These are phyloP conservation scores for Macroglossus sobrinus DNA, from an alignment of 2,113 vertebrate genomes.

Conservation along the genomic window DNA sequence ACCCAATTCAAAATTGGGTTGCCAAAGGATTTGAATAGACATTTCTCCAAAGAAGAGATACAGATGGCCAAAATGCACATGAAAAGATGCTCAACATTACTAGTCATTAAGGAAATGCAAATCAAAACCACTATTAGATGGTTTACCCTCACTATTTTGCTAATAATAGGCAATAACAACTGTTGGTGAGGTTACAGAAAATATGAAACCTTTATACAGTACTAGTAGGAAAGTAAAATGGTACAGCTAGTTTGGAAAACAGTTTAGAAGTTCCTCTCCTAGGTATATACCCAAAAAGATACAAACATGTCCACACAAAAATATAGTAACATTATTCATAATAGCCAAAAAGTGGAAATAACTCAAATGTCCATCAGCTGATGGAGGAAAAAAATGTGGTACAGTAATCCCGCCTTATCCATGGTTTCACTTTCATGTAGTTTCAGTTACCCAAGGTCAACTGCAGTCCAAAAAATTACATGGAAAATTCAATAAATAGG, in stretches of 20 bases:
- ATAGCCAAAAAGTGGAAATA: neutral
- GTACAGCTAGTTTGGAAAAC: neutral
- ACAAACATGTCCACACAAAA: neutral
- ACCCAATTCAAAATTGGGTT: constrained; percentile 7
- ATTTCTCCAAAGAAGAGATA: neutral
- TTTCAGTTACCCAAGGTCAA: neutral
- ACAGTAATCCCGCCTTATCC: neutral
- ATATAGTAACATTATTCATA: neutral
- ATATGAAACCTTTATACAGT: neutral
- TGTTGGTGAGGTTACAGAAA: neutral
- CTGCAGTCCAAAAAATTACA: neutral
- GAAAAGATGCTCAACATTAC: neutral
- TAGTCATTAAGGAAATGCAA: neutral
- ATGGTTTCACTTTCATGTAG: neutral
- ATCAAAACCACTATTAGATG: neutral
- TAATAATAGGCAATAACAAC: neutral
- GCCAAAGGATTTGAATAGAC: neutral
- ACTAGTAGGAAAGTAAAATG: neutral
- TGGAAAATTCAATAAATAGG: neutral
- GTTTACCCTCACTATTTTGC: neutral
- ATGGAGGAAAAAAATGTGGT: neutral
- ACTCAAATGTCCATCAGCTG: neutral
- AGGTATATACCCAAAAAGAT: neutral
- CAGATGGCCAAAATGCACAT: neutral
- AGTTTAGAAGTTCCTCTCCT: neutral